Conservation (phyloP, 2,113 vertebrate species). For the Geococcyx californianus region DNA sequence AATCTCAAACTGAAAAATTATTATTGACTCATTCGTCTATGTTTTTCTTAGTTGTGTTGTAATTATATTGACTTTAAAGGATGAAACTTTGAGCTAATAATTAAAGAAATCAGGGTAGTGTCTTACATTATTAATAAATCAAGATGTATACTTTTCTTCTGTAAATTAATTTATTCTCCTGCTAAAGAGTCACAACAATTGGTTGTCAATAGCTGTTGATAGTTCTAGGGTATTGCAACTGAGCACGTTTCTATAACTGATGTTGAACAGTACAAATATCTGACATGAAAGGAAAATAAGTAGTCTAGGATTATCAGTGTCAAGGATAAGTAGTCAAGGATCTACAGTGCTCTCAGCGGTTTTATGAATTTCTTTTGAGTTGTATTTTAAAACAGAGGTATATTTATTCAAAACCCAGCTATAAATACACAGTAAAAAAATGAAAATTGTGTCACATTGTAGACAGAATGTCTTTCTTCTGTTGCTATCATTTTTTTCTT, state of each 20-base stretch:
- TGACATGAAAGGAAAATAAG: background rate
- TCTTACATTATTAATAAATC: background rate
- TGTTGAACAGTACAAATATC: background rate
- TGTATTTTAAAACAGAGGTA: background rate
- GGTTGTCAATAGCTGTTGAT: background rate
- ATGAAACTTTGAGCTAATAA: background rate
- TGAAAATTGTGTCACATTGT: accelerated
- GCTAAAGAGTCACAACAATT: background rate
- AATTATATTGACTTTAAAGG: background rate
- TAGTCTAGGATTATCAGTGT: background rate
- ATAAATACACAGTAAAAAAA: background rate
- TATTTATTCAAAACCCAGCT: background rate
- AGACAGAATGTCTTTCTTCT: background rate
- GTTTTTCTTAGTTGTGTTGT: background rate
- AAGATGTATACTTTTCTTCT: background rate
- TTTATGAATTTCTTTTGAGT: background rate
- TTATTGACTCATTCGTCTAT: background rate
- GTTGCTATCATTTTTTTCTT: background rate
- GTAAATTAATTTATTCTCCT: background rate
- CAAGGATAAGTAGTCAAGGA: too few species aligned
- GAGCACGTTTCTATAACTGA: background rate
- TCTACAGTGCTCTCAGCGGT: background rate
- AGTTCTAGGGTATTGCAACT: background rate
- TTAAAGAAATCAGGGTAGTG: background rate
- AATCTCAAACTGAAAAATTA: background rate